Base-by-base conservation (phyloP, 1,140 invertebrate species). In the Papilio machaon region DNA sequence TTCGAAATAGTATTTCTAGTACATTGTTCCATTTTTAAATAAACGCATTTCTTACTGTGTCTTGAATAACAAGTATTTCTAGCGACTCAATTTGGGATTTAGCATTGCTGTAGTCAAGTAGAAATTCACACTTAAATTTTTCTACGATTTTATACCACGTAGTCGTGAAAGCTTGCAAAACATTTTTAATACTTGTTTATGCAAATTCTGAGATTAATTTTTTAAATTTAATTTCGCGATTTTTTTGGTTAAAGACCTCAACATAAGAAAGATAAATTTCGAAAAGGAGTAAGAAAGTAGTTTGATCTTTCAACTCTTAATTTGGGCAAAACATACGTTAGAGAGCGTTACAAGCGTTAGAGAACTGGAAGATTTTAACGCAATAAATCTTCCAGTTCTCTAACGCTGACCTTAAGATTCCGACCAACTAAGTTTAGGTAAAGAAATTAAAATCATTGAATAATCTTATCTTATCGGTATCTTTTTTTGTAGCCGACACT, bases 401-500 rank as follows among this genome's bases (percentile, higher is more conserved):
- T 8, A 35, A 35, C 3, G 11, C 15, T 70, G n/a, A 70, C 30
- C 13, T 70, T 6, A 7, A 70, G 2, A 35, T 38, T 70, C 11
- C 15, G 4, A 70, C 17, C 23, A 70, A 35, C 10, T 64, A 11
- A 70, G 0, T 10, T 15, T 15, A 67, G 23, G 35, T 23, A 5
- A 67, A 30, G 60, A 67, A 70, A 70, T 70, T 67, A 13, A 67
- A 11, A 67, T 35, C 30, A 35, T 67, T 35, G 11, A 15, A 13
- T 70, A 15, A 70, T 70, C 15, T 78, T 19, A 70, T 70, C 15
- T 78, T 19, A 78, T 64, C 15, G n/a, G 74, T 58, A 23, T 81
- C 77, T 80, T 78, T 80, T 82, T 82, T 94, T 93, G 91, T 89
- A 97, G 97, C 95, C 95, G 83, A 96, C 96, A 47, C 88, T 95